Conservation (phyloP, 2,888 invertebrate species). For the Dascillus cervinus region DNA sequence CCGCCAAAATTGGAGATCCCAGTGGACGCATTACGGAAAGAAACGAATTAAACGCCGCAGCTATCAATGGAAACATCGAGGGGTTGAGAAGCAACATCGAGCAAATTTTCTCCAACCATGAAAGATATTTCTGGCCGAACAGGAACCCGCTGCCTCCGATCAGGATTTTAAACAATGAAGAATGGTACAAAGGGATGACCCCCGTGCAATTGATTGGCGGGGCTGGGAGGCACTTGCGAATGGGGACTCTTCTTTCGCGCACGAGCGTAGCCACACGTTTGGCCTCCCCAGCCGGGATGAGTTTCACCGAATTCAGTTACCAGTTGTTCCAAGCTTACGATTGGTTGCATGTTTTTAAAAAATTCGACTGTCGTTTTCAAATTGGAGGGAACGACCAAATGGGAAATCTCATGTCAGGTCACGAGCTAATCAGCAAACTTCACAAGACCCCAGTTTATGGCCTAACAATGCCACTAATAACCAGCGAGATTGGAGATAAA, state of each 20-base stretch:
- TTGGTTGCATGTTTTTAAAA: constrained; percentile 76
- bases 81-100: constrained; percentile 64
- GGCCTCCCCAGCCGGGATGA: constrained; percentile 76
- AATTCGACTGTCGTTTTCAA: constrained; percentile 79
- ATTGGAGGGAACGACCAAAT: constrained; percentile 96
- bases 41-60: constrained; percentile 50
- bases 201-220: constrained; percentile 73
- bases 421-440: constrained; percentile 75
- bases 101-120: constrained; percentile 77
- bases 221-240: constrained; percentile 76
- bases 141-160: too few species aligned
- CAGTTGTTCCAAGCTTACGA: constrained; percentile 95
- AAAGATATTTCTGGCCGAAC: constrained; percentile 69
- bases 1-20: constrained; percentile 92
- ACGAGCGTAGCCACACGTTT: constrained; percentile 70
- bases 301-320: constrained; percentile 93
- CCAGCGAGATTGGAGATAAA: constrained; percentile 86
- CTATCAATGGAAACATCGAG: constrained; percentile 59
- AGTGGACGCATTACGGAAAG: constrained; percentile 81
- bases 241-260: constrained; percentile 81
- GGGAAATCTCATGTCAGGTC: constrained; percentile 92
- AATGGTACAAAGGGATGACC: constrained; percentile 76
- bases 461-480: constrained; percentile 86
- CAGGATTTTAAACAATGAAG: constrained; percentile 80
- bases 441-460: constrained; percentile 65